Percentiles rank a stretch among this genome's conserved stretches.
Evolutionary conservation across 2,797 vertebrate species (phyloP).

Genomic region (Gouania willdenowi): DNA sequence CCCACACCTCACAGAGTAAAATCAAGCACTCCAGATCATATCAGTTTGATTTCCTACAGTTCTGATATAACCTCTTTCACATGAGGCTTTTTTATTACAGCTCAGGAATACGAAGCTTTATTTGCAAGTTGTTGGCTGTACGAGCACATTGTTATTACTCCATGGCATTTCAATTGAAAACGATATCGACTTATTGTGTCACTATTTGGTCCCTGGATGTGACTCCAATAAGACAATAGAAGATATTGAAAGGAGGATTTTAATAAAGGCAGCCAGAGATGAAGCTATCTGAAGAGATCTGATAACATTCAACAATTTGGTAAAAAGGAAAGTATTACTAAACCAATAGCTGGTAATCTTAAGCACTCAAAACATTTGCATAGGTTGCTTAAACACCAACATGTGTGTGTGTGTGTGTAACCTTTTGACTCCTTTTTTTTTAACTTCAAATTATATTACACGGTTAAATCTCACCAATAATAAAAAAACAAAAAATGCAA

Average conservation of each 20-base stretch:
- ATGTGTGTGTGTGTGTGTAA: no score
- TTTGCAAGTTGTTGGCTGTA: constrained; percentile 73
- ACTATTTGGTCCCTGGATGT: constrained; percentile 41
- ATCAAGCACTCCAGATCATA: constrained; percentile 54
- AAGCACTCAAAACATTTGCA: constrained; percentile 19
- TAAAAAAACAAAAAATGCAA: no score
- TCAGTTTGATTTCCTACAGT: constrained; percentile 68
- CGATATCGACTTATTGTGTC: constrained; percentile 70
- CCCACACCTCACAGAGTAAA: constrained; percentile 32
- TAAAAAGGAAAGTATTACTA: constrained; percentile 22
- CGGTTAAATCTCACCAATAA: no score
- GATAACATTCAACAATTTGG: constrained; percentile 32
- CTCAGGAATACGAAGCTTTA: constrained; percentile 66
- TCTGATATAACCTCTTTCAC: constrained; percentile 62
- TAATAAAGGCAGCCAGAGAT: constrained; percentile 62
- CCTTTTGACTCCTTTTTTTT: no score
- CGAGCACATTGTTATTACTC: constrained; percentile 73
- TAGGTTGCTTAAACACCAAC: no score
- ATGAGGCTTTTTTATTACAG: constrained; percentile 61
- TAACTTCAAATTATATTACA: no score
- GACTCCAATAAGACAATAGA: constrained; percentile 59
- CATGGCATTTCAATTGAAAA: constrained; percentile 70
- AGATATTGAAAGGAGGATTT: constrained; percentile 56
- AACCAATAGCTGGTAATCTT: constrained; percentile 41
- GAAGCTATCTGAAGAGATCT: constrained; percentile 34